Percentiles rank a stretch among this genome's conserved stretches.
These are phyloP conservation scores for Coelinius sp. DNA, from an alignment of 2,888 invertebrate genomes.

Conservation along the genomic window DNA sequence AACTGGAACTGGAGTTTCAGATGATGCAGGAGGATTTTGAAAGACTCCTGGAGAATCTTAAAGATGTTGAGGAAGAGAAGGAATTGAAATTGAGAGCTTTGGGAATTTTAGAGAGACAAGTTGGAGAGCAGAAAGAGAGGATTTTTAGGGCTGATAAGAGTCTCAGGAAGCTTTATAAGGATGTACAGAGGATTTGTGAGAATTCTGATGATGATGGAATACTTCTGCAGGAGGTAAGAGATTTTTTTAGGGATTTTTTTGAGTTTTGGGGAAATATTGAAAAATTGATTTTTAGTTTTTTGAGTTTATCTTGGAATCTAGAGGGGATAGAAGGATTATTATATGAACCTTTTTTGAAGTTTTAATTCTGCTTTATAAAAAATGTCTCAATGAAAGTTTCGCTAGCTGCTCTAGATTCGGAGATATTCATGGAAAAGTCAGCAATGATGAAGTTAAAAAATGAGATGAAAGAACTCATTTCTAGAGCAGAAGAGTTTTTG, in stretches of 20 bases:
- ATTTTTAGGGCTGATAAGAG: slow-evolving; percentile 71
- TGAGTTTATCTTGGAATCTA: no score
- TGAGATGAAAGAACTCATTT: no score
- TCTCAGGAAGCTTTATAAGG: slow-evolving; percentile 68
- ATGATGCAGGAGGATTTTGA: slow-evolving; percentile 58
- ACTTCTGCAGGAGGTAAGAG: slow-evolving; percentile 65
- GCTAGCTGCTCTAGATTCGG: no score
- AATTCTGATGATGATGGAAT: slow-evolving; percentile 54
- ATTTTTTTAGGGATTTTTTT: not conserved
- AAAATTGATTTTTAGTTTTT: no score
- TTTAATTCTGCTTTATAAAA: no score
- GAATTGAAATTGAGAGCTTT: slow-evolving; percentile 58
- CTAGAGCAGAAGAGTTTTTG: no score
- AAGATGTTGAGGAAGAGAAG: slow-evolving; percentile 60
- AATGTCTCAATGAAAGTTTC: no score
- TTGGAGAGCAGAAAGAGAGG: slow-evolving; percentile 70
- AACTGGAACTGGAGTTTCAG: slow-evolving; percentile 41
- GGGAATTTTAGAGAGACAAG: slow-evolving; percentile 62
- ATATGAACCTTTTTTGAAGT: no score
- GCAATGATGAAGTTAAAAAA: no score
- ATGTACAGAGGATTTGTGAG: slow-evolving; percentile 62
- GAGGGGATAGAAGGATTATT: no score
- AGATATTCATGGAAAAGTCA: no score
- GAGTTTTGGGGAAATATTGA: no score
- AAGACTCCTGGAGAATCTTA: slow-evolving; percentile 54